Conservation (phyloP, 2,888 invertebrate species). For the Eupithecia tripunctaria region DNA sequence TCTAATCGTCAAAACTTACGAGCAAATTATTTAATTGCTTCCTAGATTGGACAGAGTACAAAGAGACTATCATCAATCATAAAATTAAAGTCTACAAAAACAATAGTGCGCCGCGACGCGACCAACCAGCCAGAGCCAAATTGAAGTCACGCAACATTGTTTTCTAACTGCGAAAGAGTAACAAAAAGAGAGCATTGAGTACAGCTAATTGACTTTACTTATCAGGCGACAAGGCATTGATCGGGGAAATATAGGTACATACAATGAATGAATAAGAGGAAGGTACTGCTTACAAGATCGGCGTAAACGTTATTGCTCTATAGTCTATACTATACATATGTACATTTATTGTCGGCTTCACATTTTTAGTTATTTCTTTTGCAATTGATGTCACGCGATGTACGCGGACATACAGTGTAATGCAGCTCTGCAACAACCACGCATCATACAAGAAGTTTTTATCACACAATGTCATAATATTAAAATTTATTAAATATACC, state of each 20-base stretch:
- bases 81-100: conserved; percentile 16
- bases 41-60: neutral
- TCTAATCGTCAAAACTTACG: neutral
- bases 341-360: neutral
- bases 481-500: no score
- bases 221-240: conserved; percentile 4
- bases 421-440: neutral
- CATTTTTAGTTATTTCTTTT: neutral
- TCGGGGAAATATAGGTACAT: no score
- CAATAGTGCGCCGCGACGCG: conserved; percentile 25
- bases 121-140: conserved; percentile 30
- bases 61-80: neutral
- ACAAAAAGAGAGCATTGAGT: conserved; percentile 19
- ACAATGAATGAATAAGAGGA: neutral
- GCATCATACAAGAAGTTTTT: neutral
- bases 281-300: neutral
- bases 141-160: conserved; percentile 35
- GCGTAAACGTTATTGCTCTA: neutral
- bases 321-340: no score
- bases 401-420: neutral
- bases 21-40: neutral
- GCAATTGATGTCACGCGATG: neutral
- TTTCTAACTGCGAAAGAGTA: conserved; percentile 29
- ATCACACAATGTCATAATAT: no score
- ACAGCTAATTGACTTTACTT: neutral